These are phyloP conservation scores for Ranitomeya imitator DNA, from an alignment of 2,113 vertebrate genomes.

Conservation along the genomic window DNA sequence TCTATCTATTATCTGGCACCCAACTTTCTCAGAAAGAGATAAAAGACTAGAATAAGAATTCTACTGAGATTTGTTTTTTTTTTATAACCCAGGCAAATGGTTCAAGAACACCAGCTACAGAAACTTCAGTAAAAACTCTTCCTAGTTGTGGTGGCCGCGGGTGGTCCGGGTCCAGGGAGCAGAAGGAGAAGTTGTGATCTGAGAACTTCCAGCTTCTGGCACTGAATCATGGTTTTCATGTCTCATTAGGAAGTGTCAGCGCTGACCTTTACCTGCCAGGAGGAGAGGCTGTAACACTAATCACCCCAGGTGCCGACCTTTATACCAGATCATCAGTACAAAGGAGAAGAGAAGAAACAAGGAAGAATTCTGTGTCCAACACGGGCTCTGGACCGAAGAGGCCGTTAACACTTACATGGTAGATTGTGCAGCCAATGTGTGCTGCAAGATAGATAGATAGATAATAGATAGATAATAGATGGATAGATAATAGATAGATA, in stretches of 20 bases:
- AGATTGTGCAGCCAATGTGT: not conserved
- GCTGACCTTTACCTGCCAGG: conserved; percentile 30
- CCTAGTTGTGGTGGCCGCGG: not conserved
- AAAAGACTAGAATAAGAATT: not conserved
- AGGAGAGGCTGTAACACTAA: conserved; percentile 39
- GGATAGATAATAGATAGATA: not conserved
- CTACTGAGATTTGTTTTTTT: too few species aligned
- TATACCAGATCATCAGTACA: conserved; percentile 32
- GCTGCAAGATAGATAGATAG: not conserved
- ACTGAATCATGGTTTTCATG: conserved; percentile 22
- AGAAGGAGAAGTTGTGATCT: not conserved
- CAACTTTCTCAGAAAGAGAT: not conserved
- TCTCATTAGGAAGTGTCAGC: conserved; percentile 47
- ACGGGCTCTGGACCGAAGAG: not conserved
- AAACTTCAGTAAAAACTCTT: not conserved
- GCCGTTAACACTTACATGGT: not conserved
- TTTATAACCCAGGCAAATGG: too few species aligned
- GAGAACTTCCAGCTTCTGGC: not conserved
- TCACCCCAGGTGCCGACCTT: conserved; percentile 51
- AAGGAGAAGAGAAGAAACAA: not conserved
- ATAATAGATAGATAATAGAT: not conserved
- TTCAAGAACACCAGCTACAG: not conserved
- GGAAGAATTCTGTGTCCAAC: not conserved
- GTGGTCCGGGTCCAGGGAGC: not conserved
- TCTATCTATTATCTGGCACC: not conserved